phyloP scores from a whole-genome alignment of 2,888 invertebrate species.

The Melanotus villosus region DNA sequence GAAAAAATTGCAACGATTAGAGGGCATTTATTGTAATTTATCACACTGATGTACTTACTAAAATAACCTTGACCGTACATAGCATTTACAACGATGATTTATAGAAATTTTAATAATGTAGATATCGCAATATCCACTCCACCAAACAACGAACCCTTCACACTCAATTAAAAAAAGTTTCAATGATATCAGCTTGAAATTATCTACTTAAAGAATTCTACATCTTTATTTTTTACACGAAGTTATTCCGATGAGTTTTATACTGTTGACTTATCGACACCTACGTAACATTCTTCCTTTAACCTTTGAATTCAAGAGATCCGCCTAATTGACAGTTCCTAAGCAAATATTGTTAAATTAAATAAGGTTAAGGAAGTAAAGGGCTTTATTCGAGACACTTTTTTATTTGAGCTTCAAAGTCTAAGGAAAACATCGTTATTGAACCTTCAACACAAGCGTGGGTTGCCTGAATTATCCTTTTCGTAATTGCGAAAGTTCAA shows the following conservation, averaged over 20 bases:
- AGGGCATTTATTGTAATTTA: constrained; percentile 46
- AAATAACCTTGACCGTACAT: constrained; percentile 47
- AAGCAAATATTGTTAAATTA: constrained; percentile 30
- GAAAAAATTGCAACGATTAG: constrained; percentile 45
- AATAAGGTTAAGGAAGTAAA: constrained; percentile 12
- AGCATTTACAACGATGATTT: constrained; percentile 31
- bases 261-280: constrained; percentile 14
- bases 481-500: not conserved
- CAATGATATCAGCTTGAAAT: not conserved
- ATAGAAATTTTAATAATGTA: not conserved
- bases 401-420: constrained; percentile 11
- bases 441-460: constrained; percentile 6
- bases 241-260: not conserved
- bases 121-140: not conserved
- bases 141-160: not conserved
- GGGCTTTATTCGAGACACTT: constrained; percentile 7
- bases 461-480: no score
- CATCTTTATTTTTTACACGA: no score
- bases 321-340: constrained; percentile 23
- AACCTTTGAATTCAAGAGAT: constrained; percentile 11
- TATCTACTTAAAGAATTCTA: not conserved
- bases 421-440: constrained; percentile 4
- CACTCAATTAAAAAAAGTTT: not conserved
- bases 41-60: constrained; percentile 43
- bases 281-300: not conserved